Percentiles rank a stretch among this genome's conserved stretches.
Conservation (phyloP, 2,888 invertebrate genomes). For the Callyntrura sp. region DNA sequence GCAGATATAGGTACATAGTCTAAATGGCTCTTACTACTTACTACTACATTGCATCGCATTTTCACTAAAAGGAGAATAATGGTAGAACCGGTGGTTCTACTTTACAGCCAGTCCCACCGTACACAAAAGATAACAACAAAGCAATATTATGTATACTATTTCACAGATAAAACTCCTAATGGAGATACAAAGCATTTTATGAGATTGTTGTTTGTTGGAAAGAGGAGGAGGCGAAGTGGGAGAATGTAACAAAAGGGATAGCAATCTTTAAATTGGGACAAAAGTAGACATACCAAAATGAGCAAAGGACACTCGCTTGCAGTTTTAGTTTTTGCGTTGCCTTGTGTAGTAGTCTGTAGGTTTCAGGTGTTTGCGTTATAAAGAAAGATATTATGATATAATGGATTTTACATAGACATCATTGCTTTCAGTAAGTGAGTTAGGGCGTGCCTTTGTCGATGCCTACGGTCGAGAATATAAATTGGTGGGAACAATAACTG, state of each 20-base stretch:
- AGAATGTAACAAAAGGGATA: not conserved
- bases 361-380: too few species aligned
- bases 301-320: too few species aligned
- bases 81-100: not conserved
- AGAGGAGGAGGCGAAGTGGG: not conserved
- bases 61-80: not conserved
- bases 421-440: too few species aligned
- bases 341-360: too few species aligned
- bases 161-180: slow-evolving; percentile 70
- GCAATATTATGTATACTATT: slow-evolving; percentile 40
- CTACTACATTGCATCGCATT: not conserved
- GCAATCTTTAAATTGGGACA: too few species aligned
- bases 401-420: too few species aligned
- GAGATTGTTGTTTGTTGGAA: slow-evolving; percentile 35
- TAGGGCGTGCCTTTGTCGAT: not conserved
- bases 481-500: too few species aligned
- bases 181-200: slow-evolving; percentile 71
- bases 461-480: not conserved
- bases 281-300: too few species aligned
- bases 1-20: too few species aligned
- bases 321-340: too few species aligned
- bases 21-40: not conserved
- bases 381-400: too few species aligned
- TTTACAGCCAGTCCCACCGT: not conserved
- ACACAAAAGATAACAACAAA: slow-evolving; percentile 51